Evolutionary conservation across 2,113 vertebrate genomes (phyloP).

Genomic region (Cercopithecus mona): DNA sequence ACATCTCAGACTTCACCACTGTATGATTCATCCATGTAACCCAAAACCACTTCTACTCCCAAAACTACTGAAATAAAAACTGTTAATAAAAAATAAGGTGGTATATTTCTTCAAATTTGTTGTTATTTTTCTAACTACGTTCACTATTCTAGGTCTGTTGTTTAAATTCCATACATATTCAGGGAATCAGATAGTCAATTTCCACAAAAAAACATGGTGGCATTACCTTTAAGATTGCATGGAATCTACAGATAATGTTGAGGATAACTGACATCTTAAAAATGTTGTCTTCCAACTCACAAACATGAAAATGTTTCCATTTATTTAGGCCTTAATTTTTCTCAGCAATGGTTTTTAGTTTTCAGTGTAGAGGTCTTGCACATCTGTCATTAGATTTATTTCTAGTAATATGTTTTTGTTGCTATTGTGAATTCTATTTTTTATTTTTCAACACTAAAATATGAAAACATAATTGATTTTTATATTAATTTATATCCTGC

Average conservation of each 20-base stretch:
- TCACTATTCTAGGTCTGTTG: background rate
- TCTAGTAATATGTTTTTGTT: background rate
- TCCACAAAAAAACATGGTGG: background rate
- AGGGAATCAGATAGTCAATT: background rate
- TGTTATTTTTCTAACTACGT: background rate
- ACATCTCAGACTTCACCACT: too few relatives aligned
- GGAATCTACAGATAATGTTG: background rate
- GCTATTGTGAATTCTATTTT: background rate
- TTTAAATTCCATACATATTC: background rate
- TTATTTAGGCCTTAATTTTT: slow-evolving; percentile 23
- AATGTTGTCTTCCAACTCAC: background rate
- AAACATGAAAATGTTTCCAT: background rate
- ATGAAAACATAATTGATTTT: background rate
- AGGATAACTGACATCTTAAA: background rate
- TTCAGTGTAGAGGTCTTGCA: background rate
- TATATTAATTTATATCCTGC: background rate
- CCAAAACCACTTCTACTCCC: background rate
- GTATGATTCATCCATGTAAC: too few relatives aligned
- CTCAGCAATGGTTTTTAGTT: background rate
- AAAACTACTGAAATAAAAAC: too few relatives aligned
- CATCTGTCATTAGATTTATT: background rate
- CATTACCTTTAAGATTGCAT: background rate
- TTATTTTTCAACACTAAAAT: background rate
- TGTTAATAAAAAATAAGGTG: background rate
- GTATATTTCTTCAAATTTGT: background rate